Conservation (phyloP, 2,888 invertebrate genomes). For the Cancer borealis region DNA sequence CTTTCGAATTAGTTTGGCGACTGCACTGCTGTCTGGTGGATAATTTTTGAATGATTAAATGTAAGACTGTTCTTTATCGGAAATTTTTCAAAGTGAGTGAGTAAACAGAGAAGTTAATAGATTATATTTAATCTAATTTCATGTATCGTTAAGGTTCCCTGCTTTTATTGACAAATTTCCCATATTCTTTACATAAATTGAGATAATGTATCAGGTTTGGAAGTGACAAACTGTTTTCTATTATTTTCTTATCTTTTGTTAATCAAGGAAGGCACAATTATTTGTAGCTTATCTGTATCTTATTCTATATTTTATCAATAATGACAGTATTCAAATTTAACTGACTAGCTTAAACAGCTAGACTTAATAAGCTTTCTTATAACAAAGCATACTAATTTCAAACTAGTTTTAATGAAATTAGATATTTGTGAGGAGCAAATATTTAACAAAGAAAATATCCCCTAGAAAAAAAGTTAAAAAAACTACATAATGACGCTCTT, state of each 20-base stretch:
- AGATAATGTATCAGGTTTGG: not conserved
- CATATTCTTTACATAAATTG: not conserved
- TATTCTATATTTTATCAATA: not conserved
- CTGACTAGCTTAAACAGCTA: not conserved
- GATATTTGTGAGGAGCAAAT: not conserved
- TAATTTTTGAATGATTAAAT: no score
- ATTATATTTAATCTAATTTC: no score
- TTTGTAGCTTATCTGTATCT: not conserved
- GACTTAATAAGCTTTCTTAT: not conserved
- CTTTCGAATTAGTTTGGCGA: no score
- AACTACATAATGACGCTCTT: not conserved
- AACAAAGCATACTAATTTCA: not conserved
- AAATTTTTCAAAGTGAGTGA: no score
- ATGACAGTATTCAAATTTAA: not conserved
- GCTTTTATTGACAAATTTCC: not conserved
- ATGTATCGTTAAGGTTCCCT: not conserved
- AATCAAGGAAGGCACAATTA: not conserved
- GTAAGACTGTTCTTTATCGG: no score
- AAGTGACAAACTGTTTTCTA: not conserved
- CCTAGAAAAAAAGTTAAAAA: not conserved
- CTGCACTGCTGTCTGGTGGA: no score
- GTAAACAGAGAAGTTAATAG: no score
- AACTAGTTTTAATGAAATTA: not conserved
- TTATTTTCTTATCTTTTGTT: not conserved
- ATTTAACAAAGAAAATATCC: not conserved